These are phyloP conservation scores for Scaptomyza polygonia DNA, from an alignment of 2,888 invertebrate species.

Conservation along the genomic window DNA sequence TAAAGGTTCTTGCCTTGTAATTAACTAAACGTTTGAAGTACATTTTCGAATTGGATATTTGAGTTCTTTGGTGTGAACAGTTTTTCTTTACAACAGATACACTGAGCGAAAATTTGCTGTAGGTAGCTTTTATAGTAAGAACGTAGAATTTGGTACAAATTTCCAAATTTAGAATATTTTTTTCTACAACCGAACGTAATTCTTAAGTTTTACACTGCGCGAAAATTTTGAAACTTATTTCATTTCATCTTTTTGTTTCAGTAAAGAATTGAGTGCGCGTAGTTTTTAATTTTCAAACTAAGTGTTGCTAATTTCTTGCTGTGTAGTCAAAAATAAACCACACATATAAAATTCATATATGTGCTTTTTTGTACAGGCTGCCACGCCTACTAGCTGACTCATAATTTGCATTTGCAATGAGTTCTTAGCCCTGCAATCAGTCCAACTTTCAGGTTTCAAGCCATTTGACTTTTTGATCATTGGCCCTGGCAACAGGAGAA, in stretches of 20 bases:
- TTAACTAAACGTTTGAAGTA: background rate
- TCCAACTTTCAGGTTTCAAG: constrained; percentile 37
- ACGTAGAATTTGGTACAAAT: too few relatives aligned
- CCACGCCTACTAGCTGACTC: constrained; percentile 46
- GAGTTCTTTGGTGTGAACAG: too few relatives aligned
- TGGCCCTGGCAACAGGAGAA: constrained; percentile 21
- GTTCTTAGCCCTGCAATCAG: constrained; percentile 36
- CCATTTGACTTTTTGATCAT: constrained; percentile 38
- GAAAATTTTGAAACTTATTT: too few relatives aligned
- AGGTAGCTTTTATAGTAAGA: too few relatives aligned
- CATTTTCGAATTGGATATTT: background rate
- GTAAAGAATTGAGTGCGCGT: too few relatives aligned
- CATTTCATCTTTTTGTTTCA: too few relatives aligned
- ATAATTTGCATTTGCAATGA: constrained; percentile 28
- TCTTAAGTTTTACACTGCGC: too few relatives aligned
- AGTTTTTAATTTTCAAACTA: background rate
- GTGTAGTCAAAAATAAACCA: background rate
- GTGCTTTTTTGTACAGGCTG: background rate
- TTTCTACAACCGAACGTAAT: too few relatives aligned
- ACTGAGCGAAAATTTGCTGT: background rate
- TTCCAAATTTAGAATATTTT: too few relatives aligned
- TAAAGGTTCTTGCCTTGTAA: background rate
- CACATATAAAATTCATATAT: background rate
- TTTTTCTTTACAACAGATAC: background rate
- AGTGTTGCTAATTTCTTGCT: background rate